phyloP scores from a whole-genome alignment of 2,797 vertebrate species.

The Euthynnus affinis region DNA sequence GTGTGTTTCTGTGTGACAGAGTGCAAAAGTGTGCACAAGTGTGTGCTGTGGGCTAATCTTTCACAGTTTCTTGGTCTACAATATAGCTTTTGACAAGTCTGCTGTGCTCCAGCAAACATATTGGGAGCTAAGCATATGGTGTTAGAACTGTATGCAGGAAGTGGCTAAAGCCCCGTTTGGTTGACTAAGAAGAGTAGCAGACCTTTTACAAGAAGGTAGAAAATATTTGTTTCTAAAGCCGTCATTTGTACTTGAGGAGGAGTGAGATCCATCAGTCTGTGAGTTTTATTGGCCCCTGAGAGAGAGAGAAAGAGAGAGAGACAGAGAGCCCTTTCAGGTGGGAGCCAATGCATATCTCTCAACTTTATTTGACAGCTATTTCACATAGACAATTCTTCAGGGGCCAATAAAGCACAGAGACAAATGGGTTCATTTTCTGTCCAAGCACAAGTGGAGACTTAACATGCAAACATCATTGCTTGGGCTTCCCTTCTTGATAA shows the following conservation, averaged over 20 bases:
- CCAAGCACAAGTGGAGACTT: slow-evolving; percentile 20
- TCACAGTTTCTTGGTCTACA: slow-evolving; percentile 25
- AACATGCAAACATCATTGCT: slow-evolving; percentile 23
- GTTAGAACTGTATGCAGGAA: slow-evolving; percentile 45
- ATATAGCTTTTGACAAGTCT: slow-evolving; percentile 28
- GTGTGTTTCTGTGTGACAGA: neutral
- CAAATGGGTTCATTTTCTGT: slow-evolving; percentile 33
- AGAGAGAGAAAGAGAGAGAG: slow-evolving; percentile 13
- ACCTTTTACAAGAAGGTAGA: slow-evolving; percentile 30
- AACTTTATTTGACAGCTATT: slow-evolving; percentile 60
- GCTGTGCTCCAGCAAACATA: slow-evolving; percentile 25
- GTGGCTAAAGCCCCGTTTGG: slow-evolving; percentile 42
- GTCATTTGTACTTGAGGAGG: slow-evolving; percentile 26
- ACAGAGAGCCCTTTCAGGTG: slow-evolving; percentile 31
- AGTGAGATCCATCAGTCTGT: slow-evolving; percentile 39
- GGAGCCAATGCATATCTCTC: slow-evolving; percentile 31
- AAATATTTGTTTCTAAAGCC: slow-evolving; percentile 37
- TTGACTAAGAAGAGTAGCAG: slow-evolving; percentile 44
- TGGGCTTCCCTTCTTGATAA: slow-evolving; percentile 7
- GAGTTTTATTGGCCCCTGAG: slow-evolving; percentile 34
- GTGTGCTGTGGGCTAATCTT: slow-evolving; percentile 11
- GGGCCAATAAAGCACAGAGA: slow-evolving; percentile 28
- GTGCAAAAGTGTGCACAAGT: slow-evolving; percentile 16
- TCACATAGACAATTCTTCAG: slow-evolving; percentile 31
- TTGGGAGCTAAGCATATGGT: slow-evolving; percentile 1